Base-by-base conservation (phyloP, 2,113 vertebrate genomes). In the Cettia cetti region DNA sequence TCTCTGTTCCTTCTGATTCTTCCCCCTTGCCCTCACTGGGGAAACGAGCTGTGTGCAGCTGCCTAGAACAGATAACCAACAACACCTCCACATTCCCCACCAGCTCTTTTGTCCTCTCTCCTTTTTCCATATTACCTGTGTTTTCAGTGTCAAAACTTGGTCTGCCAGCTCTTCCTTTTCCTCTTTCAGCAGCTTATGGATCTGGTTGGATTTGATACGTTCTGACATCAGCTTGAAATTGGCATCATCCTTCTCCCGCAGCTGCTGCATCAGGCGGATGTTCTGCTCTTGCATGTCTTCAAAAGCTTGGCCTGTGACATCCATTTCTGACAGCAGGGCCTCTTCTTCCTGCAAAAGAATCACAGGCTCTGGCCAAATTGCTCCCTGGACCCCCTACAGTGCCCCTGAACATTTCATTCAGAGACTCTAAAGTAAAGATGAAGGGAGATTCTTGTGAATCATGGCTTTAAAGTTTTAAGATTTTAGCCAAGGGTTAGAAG, bases 251-350 rank as follows among this genome's bases (percentile, higher is more conserved):
- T 99, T 99, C 96, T 99, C 99, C 50, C 99, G 90, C 84, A 99
- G 98, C 97, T 99, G 99, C 97, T 99, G 99, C 99, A 99, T 99
- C 84, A 99, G 96, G 17, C 99, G 98, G 39, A 99, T 99, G 92
- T 99, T 99, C 97, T 99, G 99, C 75, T 99, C 99, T 95, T 99
- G 99, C 99, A 99, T 99, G 96, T 99, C 99, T 95, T 99, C 99
- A 72, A 99, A 99, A 24, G 99, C 99, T 96, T 99, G 99, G 28
- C 99, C 99, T 9, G 99, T 99, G 94, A 99, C 99, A 31, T 99
- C 99, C 99, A 99, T 99, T 98, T 99, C 99, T 1, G 99, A 99
- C 44, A 99, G 98, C 70, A 99, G 95, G 2, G 99, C 99, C 53
- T 99, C 99, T 93, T 99, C 99, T 91, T 99, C 99, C 99, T 99